Base-by-base conservation (phyloP, 2,797 vertebrate species). In the Amazona ochrocephala region DNA sequence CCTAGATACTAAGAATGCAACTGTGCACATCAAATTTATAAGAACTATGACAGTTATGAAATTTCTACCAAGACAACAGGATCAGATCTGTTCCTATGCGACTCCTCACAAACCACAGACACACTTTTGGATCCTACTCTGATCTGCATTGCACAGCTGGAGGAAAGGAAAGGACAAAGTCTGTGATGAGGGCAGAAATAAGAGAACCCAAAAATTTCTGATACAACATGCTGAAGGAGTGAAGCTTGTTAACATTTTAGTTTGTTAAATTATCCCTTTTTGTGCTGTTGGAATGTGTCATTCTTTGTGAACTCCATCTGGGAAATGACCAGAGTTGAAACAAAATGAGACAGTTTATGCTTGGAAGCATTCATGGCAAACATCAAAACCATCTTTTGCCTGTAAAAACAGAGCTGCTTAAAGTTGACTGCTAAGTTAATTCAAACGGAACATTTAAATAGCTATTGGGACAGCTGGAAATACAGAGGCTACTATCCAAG, bases 161-260 rank as follows among this genome's bases (percentile, higher is more conserved):
- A 76, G 29, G 42, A 84, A 64, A 87, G 8, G 26, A 68, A 87
- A 51, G 30, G 42, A 84, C 37, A 70, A 72, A 72, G 41, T 30
- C 44, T 67, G 51, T 61, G 48, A 78, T 10, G 32, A 83, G 29
- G 17, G 27, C 39, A 87, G 58, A 85, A 89, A 50, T 27, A 77
- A 75, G 45, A 78, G 65, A 90, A 61, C 10, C 14, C 89, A 83
- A 53, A 51, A 14, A 83, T 61, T 93, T 86, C 58, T 62, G 70
- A 68, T 81, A 62, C 0, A 4, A 62, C 20, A 12, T 30, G 24
- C 13, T 77, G 48, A 85, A 91, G 30, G 32, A 86, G 20, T 58
- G 32, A 81, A 62, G 58, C 79, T 93, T 94, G 87, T 91, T 94
- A 91, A 94, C 62, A 58, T 86, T 91, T 90, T 80, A 74, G 93